phyloP scores from a whole-genome alignment of 2,888 invertebrate species.

The Mantis religiosa region DNA sequence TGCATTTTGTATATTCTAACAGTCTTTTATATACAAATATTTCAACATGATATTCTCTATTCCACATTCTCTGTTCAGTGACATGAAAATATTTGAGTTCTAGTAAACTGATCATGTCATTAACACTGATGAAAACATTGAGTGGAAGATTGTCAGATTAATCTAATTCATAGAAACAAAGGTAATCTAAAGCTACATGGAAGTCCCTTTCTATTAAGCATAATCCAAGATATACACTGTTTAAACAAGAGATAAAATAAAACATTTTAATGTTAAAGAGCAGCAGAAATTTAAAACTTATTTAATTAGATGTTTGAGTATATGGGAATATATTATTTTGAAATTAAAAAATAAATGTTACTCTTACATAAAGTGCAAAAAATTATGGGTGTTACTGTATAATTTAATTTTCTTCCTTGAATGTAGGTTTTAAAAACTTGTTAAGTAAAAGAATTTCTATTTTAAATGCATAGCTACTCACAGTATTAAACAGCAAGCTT shows the following conservation, averaged over 20 bases:
- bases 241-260: neutral
- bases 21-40: neutral
- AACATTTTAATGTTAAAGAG: neutral
- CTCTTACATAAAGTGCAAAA: neutral
- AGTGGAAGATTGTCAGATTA: slow-evolving; percentile 20
- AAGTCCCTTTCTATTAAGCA: neutral
- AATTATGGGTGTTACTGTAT: too few species aligned
- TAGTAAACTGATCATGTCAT: slow-evolving; percentile 8
- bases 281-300: neutral
- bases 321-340: neutral
- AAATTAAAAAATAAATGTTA: neutral
- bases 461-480: neutral
- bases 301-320: neutral
- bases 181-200: neutral
- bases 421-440: too few species aligned
- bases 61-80: neutral
- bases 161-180: slow-evolving; percentile 4
- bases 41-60: neutral
- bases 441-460: neutral
- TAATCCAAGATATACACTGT: neutral
- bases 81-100: neutral
- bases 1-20: neutral
- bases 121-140: slow-evolving; percentile 13
- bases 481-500: neutral
- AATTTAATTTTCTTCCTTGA: too few species aligned